These are phyloP conservation scores for Cercopithecus mona DNA, from an alignment of 2,113 vertebrate genomes.

Conservation along the genomic window DNA sequence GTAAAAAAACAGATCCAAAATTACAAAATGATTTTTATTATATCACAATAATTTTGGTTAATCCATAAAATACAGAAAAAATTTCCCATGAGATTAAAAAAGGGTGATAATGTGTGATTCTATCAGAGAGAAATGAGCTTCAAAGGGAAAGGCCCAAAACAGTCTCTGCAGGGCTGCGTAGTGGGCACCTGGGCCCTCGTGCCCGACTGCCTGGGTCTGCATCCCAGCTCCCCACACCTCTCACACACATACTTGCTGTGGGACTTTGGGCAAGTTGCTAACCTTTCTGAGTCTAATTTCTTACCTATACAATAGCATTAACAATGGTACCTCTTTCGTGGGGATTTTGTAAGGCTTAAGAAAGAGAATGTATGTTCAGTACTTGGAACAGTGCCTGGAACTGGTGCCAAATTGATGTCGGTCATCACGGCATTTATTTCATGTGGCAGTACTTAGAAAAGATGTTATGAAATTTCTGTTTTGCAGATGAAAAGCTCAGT, in stretches of 20 bases:
- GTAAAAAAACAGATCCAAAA: background rate
- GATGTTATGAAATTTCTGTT: too few relatives aligned
- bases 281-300: background rate
- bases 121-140: background rate
- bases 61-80: background rate
- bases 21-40: background rate
- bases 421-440: too few relatives aligned
- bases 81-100: background rate
- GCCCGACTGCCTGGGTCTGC: background rate
- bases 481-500: too few relatives aligned
- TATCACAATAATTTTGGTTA: background rate
- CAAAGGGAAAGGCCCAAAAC: background rate
- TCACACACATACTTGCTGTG: background rate
- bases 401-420: too few relatives aligned
- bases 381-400: too few relatives aligned
- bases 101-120: background rate
- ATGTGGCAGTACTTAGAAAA: too few relatives aligned
- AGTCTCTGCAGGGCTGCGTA: fast-evolving
- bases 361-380: background rate
- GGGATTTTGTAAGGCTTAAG: background rate
- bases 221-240: background rate
- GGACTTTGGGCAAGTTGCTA: background rate
- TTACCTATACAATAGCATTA: background rate
- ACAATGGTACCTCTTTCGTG: background rate
- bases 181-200: fast-evolving